phyloP scores from a whole-genome alignment of 2,797 vertebrate species.

The Carapus acus region DNA sequence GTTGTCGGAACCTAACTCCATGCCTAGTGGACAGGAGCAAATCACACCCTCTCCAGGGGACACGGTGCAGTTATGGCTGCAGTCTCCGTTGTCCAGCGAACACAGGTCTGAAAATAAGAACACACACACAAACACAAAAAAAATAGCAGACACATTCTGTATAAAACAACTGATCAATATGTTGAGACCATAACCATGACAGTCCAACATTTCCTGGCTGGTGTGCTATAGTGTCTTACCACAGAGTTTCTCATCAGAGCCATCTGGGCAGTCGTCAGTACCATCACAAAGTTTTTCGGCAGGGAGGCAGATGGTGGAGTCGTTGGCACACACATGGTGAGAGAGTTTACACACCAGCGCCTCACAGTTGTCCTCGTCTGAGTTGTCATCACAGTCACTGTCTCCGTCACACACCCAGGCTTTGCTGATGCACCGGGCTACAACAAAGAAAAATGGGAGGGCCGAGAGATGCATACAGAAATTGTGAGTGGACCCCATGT shows the following conservation, averaged over 20 bases:
- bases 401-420: slow-evolving; percentile 97
- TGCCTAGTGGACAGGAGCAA: slow-evolving; percentile 92
- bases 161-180: not conserved
- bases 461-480: not conserved
- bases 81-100: slow-evolving; percentile 87
- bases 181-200: slow-evolving; percentile 2
- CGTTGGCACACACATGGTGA: slow-evolving; percentile 91
- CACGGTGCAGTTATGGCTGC: slow-evolving; percentile 95
- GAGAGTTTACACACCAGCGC: slow-evolving; percentile 90
- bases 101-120: slow-evolving; percentile 77
- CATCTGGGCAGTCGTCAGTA: slow-evolving; percentile 85
- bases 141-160: slow-evolving; percentile 9
- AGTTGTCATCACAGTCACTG: slow-evolving; percentile 95
- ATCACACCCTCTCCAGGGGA: slow-evolving; percentile 88
- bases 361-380: slow-evolving; percentile 94
- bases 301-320: slow-evolving; percentile 88
- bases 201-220: slow-evolving; percentile 14
- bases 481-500: no score
- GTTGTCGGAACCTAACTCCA: slow-evolving; percentile 87
- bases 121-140: not conserved
- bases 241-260: slow-evolving; percentile 92
- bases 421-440: slow-evolving; percentile 95
- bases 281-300: slow-evolving; percentile 90
- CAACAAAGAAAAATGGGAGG: slow-evolving; percentile 8
- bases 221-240: slow-evolving; percentile 67